Conservation (phyloP, 2,888 invertebrate genomes). For the Malthinus seriepunctatus region DNA sequence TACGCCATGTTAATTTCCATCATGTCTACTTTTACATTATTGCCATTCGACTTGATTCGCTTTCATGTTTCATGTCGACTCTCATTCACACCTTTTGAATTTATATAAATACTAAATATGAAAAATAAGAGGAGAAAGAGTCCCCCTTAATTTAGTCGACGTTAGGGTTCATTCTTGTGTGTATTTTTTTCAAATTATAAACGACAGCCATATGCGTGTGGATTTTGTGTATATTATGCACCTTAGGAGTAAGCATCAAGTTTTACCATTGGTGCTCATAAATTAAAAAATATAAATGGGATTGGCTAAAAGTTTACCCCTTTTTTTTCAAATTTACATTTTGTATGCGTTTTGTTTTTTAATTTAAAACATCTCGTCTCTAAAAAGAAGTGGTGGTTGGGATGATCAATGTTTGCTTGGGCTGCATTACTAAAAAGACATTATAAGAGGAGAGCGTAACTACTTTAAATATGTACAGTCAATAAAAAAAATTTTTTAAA, state of each 20-base stretch:
- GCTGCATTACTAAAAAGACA: no score
- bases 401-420: slow-evolving; percentile 29
- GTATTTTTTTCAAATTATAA: slow-evolving; percentile 21
- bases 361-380: slow-evolving; percentile 47
- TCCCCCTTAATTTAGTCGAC: slow-evolving; percentile 21
- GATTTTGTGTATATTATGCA: slow-evolving; percentile 9
- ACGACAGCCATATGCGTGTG: slow-evolving; percentile 27
- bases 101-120: no score
- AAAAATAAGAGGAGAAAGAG: slow-evolving; percentile 9
- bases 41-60: slow-evolving; percentile 16
- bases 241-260: no score
- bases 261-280: slow-evolving; percentile 44
- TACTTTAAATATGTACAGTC: no score
- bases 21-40: slow-evolving; percentile 20
- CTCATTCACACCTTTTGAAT: slow-evolving; percentile 30
- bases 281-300: slow-evolving; percentile 34
- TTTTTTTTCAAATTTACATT: slow-evolving; percentile 41
- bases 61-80: slow-evolving; percentile 12
- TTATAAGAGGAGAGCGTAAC: no score
- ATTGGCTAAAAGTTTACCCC: slow-evolving; percentile 44
- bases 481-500: no score
- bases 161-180: slow-evolving; percentile 24
- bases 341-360: slow-evolving; percentile 34
- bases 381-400: slow-evolving; percentile 29
- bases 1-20: slow-evolving; percentile 29